Base-by-base conservation (phyloP, 2,888 invertebrate genomes). In the Cyaniris semiargus region DNA sequence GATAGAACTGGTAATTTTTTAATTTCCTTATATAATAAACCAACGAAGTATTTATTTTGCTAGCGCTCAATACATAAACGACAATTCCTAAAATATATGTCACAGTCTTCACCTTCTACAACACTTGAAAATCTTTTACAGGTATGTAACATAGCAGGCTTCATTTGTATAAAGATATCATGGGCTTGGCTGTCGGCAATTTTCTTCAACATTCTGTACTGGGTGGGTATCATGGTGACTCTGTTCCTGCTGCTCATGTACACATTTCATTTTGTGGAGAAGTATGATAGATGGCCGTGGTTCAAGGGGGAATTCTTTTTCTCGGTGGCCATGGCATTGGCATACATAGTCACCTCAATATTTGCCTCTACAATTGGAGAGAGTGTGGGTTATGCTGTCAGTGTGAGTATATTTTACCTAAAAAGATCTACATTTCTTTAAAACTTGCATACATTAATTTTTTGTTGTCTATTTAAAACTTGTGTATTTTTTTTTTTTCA, bases 191-290 rank as follows among this genome's bases (percentile, higher is more conserved):
- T 96, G 60, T 95, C 96, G 2, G 96, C 96, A 21, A 95, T 95
- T 79, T 97, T 96, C 93, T 97, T 96, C 90, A 96, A 96, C 86
- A 95, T 96, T 53, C 95, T 98, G 75, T 95, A 98, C 58, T 97
- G 97, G 96, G 94, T 95, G 15, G 98, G 96, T 4, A 97, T 97
- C 84, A 96, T 97, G 94, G 94, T 97, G 80, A 97, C 97, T 0
- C 94, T 95, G 1, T 95, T 97, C 78, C 89, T 98, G 34, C 90
- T 98, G 21, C 93, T 95, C 0, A 94, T 97, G 80, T 98, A 98
- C 87, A 86, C 97, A 70, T 97, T 98, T 88, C 98, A 98, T 87
- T 93, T 98, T 10, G 95, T 98, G 76, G 98, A 98, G 90, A 97
- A 96, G 86, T 95, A 96, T 81, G 96, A 96, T 85, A 95, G 95